Evolutionary conservation across 2,888 invertebrate species (phyloP).

Genomic region (Noctuana brunneofusca): DNA sequence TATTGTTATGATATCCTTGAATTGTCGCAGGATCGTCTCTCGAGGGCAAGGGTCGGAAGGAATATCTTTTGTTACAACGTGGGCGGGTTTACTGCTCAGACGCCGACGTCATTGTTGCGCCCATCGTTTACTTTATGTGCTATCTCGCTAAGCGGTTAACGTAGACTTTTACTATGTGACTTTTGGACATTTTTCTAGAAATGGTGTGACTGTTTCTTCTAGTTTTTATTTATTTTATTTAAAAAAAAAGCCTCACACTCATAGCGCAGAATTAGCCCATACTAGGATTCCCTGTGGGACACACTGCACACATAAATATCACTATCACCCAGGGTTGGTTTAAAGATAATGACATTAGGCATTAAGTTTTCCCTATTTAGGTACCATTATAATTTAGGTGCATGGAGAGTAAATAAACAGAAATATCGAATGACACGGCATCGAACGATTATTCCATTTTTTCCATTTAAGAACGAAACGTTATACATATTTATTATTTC

Average conservation of each 20-base stretch:
- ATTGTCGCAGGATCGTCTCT: constrained; percentile 32
- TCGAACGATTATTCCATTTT: background rate
- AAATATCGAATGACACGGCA: background rate
- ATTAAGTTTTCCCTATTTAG: no score
- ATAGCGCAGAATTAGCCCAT: no score
- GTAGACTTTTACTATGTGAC: constrained; percentile 60
- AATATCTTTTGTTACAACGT: constrained; percentile 72
- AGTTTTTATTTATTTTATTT: background rate
- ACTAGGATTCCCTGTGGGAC: no score
- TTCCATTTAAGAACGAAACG: no score
- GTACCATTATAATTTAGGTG: no score
- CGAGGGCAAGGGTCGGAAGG: constrained; percentile 71
- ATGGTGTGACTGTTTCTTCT: background rate
- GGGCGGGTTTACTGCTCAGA: constrained; percentile 75
- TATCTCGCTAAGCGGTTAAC: constrained; percentile 62
- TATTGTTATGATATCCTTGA: constrained; percentile 32
- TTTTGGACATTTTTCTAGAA: constrained; percentile 37
- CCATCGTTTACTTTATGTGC: constrained; percentile 63
- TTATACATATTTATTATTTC: background rate
- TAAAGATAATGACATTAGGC: no score
- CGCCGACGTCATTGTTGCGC: constrained; percentile 65
- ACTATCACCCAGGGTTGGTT: no score
- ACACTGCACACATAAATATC: no score
- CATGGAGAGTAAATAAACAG: no score
- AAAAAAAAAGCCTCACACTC: no score